Evolutionary conservation across 1,140 invertebrate species (phyloP), one percentile per base, ranked within the genome.

Genomic region (Notospermus geniculatus): DNA sequence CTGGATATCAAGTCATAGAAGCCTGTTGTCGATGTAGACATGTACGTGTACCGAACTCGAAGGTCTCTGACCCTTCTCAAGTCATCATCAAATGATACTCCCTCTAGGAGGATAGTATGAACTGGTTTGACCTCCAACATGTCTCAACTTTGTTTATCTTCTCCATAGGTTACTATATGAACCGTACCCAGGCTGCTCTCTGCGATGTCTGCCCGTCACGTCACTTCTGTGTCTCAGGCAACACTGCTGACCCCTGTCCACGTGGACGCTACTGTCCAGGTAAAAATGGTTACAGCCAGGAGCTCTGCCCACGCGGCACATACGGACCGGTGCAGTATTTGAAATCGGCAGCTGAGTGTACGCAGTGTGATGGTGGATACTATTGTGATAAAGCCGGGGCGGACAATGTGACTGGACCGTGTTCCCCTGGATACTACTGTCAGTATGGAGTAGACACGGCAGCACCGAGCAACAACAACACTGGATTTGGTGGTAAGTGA

Each of bases 201-300:
- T 79, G 77, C 66, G 70, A 77, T 46, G 29, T 62, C 9, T 79
- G 77, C 50, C 71, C 75, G 41, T 62, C 75, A 13, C 65, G 75
- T 54, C 77, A 75, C 61, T 79, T 74, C 66, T 79, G 77, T 66
- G 71, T 76, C 9, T 75, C 77, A 58, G 73, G 74, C 39, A 66
- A 70, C 22, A 52, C 61, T 28, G 64, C 69, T 23, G 75, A 76
- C 57, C 70, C 71, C 1, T 79, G 77, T 54, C 77, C 75, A 19
- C 52, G 54, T 15, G 76, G 76, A 17, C 60, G 65, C 15, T 76
- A 71, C 60, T 77, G 77, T 52, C 64, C 67, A 28, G 67, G 67
- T 29, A 68, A 63, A 30, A 77, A 71, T 25, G 77, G 77, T 11
- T 75, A 72, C 61, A 71, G 76, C 68, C 61, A 67, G 60, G 61